These are phyloP conservation scores for Antedon bifida DNA, from an alignment of 35 echinoderm and acorn worm species.

Conservation along the genomic window DNA sequence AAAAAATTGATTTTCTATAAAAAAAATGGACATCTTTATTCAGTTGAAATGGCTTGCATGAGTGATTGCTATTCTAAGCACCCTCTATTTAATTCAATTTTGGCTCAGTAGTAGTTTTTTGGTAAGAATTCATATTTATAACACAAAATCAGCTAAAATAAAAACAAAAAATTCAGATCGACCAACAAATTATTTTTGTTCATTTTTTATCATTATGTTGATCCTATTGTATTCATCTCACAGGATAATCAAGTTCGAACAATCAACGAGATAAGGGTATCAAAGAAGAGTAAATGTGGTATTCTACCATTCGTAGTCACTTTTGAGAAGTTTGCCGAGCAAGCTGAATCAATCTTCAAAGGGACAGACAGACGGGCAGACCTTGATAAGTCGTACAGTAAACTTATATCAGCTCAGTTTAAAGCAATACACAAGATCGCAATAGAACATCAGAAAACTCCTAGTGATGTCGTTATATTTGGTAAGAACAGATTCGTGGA, in stretches of 20 bases:
- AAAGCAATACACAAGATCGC: constrained; percentile 54
- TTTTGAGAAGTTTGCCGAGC: constrained; percentile 94
- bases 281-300: constrained; percentile 89
- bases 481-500: constrained; percentile 28
- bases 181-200: too few species aligned
- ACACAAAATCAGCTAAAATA: too few species aligned
- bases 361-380: constrained; percentile 71
- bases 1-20: too few species aligned
- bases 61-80: too few species aligned
- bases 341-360: constrained; percentile 88
- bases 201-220: too few species aligned
- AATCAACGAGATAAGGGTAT: constrained; percentile 67
- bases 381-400: constrained; percentile 84
- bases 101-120: too few species aligned
- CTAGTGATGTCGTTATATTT: constrained; percentile 95
- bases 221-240: neutral
- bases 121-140: too few species aligned
- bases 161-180: too few species aligned
- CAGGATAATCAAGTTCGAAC: constrained; percentile 63
- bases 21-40: too few species aligned
- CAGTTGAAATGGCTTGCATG: too few species aligned
- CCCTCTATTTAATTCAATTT: too few species aligned
- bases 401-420: constrained; percentile 50
- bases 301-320: constrained; percentile 89
- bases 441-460: constrained; percentile 91